Evolutionary conservation across 2,113 vertebrate genomes (phyloP), one percentile per base, ranked within the genome.

Genomic region (Ochotona curzoniae): DNA sequence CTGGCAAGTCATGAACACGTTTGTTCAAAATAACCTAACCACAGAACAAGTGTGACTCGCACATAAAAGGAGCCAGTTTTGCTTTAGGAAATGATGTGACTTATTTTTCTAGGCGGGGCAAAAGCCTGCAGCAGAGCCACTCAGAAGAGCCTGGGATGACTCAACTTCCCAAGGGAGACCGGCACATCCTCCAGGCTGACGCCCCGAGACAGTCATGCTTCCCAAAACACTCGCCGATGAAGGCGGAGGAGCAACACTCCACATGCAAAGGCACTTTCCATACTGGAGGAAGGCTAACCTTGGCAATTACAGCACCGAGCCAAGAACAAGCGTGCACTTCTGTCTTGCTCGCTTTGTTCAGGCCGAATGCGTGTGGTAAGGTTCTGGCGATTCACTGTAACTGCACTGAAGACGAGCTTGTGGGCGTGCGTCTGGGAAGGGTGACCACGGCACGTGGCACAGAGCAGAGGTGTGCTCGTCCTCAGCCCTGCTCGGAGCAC

Each of bases 81-180:
- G 47, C 75, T 83, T 92, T 35, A 91, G 91, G 83, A 94, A 93
- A 90, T 94, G n/a, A 91, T 57, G 87, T 44, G 35, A 84, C n/a
- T 87, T 83, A 78, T 79, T 93, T 83, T 95, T 94, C 30, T 96
- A 81, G 91, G 89, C 89, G 87, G 1, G 66, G 75, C 60, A 83
- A 80, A 81, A 86, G 83, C 93, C 76, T 95, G 64, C 90, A 97
- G 93, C 87, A 87, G 0, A 95, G 90, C 95, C 95, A 97, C 63
- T 96, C 87, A 96, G 88, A 95, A 82, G 87, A 93, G 96, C 95
- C 96, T 97, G 95, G 96, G 94, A 93, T 97, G 97, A 98, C 88
- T 98, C 97, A 97, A 84, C 84, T 97, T 98, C 96, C 97, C 96
- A 71, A 74, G 93, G 90, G 83, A 91, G 44, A 35, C 26, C 17